These are phyloP conservation scores for Penaeus vannamei DNA, from an alignment of 1,140 invertebrate species.

Conservation along the genomic window DNA sequence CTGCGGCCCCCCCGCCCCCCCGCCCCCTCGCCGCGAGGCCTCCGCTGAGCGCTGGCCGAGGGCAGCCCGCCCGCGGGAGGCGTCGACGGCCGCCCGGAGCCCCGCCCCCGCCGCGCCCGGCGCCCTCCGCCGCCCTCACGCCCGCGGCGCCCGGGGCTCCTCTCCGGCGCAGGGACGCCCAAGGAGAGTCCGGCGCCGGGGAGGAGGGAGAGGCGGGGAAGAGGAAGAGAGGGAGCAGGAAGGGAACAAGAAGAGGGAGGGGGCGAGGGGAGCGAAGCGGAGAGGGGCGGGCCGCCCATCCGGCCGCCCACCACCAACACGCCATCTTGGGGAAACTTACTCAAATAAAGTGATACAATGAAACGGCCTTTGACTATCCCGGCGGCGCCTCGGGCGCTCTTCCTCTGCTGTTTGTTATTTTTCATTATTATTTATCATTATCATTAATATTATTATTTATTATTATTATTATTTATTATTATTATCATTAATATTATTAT, in stretches of 20 bases:
- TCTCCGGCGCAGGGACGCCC: background rate
- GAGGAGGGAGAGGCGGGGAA: background rate
- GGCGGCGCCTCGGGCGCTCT: too few species aligned
- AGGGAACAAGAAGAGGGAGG: background rate
- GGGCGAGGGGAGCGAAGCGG: constrained; percentile 22
- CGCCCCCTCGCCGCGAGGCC: background rate
- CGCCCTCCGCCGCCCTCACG: background rate
- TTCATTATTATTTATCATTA: too few species aligned
- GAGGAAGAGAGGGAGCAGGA: background rate
- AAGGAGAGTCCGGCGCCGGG: background rate
- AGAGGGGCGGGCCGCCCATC: background rate
- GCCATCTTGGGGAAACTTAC: constrained; percentile 56
- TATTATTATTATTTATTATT: too few species aligned
- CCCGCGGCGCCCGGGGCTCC: too few species aligned
- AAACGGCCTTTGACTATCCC: background rate
- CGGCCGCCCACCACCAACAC: background rate
- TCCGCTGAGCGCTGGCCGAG: background rate
- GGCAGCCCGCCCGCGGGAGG: too few species aligned
- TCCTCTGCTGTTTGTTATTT: too few species aligned
- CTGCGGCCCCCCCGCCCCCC: background rate
- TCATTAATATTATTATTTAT: too few species aligned
- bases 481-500: too few species aligned
- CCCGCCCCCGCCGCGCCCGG: background rate
- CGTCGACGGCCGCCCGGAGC: too few species aligned
- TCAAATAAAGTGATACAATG: constrained; percentile 61